Evolutionary conservation across 2,113 vertebrate species (phyloP).

Genomic region (Gopherus flavomarginatus): DNA sequence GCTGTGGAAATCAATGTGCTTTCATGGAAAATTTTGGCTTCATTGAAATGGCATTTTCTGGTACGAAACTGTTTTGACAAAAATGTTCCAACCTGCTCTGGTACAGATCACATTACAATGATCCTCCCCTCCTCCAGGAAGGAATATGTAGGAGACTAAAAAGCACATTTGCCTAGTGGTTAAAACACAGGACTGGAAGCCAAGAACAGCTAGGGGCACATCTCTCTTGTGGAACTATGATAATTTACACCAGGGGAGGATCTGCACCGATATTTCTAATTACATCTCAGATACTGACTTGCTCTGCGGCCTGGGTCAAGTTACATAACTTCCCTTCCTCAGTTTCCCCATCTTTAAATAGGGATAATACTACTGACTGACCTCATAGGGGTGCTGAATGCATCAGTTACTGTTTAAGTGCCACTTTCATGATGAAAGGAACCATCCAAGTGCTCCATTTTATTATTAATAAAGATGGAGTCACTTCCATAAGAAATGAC

Average conservation of each 20-base stretch:
- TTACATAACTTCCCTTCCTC: not conserved
- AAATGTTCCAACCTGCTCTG: not conserved
- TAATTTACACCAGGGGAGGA: not conserved
- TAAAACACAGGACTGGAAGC: not conserved
- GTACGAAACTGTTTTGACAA: not conserved
- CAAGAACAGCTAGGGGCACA: not conserved
- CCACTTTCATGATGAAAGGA: not conserved
- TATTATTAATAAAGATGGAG: slow-evolving; percentile 32
- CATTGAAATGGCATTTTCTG: not conserved
- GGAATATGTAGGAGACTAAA: not conserved
- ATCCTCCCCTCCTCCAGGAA: not conserved
- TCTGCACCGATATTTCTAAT: not conserved
- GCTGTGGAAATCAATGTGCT: not conserved
- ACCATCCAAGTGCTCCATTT: not conserved
- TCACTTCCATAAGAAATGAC: slow-evolving; percentile 45
- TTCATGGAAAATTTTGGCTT: not conserved
- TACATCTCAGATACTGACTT: not conserved
- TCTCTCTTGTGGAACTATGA: not conserved
- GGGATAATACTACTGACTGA: not conserved
- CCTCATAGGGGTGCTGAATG: not conserved
- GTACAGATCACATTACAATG: not conserved
- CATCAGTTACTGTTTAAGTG: not conserved
- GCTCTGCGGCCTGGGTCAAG: not conserved
- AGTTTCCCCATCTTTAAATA: not conserved
- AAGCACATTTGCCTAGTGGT: not conserved